Evolutionary conservation across 1,140 invertebrate species (phyloP).

Genomic region (Stegodyphus dumicola): DNA sequence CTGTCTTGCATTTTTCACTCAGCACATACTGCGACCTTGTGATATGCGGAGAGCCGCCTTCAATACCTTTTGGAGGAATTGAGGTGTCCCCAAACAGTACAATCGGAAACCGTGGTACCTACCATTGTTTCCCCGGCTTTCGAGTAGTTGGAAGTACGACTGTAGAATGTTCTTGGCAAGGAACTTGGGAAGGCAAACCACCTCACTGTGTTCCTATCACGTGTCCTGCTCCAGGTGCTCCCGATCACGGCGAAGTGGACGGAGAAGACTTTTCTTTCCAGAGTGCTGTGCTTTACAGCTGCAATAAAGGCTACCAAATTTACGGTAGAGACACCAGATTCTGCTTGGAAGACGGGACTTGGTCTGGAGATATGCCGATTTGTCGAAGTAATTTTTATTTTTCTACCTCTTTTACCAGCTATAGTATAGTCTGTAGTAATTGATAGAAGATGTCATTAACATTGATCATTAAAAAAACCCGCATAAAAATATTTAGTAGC

Average conservation of each 20-base stretch:
- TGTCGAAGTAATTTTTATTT: slow-evolving; percentile 61
- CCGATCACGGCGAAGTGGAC: slow-evolving; percentile 52
- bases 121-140: slow-evolving; percentile 65
- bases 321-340: slow-evolving; percentile 50
- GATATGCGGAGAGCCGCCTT: slow-evolving; percentile 63
- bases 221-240: slow-evolving; percentile 33
- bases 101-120: slow-evolving; percentile 32
- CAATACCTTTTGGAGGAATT: slow-evolving; percentile 60
- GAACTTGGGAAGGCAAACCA: slow-evolving; percentile 76
- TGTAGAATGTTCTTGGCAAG: slow-evolving; percentile 75
- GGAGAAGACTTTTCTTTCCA: slow-evolving; percentile 56
- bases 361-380: slow-evolving; percentile 62
- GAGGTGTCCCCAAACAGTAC: slow-evolving; percentile 8
- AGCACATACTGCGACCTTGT: slow-evolving; percentile 63
- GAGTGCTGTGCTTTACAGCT: slow-evolving; percentile 51
- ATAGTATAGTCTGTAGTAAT: no score
- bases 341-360: slow-evolving; percentile 62
- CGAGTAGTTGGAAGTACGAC: slow-evolving; percentile 65
- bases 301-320: slow-evolving; percentile 58
- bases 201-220: slow-evolving; percentile 70
- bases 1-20: neutral
- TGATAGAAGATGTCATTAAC: no score
- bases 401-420: neutral
- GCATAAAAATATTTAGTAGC: no score
- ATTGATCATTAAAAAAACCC: no score